Conservation (phyloP, 64 coral and sea anemone species). For the Actinia equina region DNA sequence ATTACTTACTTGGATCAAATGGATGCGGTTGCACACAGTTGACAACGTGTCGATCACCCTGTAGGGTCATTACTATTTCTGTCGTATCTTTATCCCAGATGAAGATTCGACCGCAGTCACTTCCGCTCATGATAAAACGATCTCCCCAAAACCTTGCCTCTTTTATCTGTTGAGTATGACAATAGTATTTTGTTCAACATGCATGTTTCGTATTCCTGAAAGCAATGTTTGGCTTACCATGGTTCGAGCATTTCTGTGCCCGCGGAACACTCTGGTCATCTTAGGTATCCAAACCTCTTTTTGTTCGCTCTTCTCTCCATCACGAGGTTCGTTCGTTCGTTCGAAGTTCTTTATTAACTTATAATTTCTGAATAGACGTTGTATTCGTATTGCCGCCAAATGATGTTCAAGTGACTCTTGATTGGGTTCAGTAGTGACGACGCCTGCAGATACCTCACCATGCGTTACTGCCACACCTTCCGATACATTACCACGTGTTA, state of each 20-base stretch:
- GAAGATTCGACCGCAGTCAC: constrained; percentile 97
- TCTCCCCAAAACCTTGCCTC: constrained; percentile 98
- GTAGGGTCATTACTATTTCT: constrained; percentile 79
- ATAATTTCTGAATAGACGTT: constrained; percentile 71
- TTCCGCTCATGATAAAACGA: constrained; percentile 81
- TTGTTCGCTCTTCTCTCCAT: neutral
- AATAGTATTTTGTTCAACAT: no score
- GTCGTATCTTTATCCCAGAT: constrained; percentile 93
- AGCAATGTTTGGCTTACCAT: constrained; percentile 55
- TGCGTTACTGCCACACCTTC: neutral
- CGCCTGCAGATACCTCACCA: neutral
- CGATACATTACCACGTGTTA: neutral
- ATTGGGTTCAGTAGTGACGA: neutral
- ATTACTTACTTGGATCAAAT: constrained; percentile 75
- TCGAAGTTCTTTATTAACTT: constrained; percentile 37
- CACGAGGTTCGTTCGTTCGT: neutral
- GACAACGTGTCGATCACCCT: constrained; percentile 90
- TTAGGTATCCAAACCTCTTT: constrained; percentile 75
- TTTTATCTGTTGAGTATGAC: constrained; percentile 62
- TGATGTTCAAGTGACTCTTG: neutral
- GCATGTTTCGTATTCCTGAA: neutral
- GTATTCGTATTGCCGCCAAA: constrained; percentile 76
- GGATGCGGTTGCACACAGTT: constrained; percentile 98
- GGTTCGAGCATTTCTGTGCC: constrained; percentile 89
- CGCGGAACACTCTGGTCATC: constrained; percentile 81